A percentile compares a stretch with the other conserved stretches of the same genome.
Evolutionary conservation across 1,140 invertebrate species (phyloP).

Genomic region (Saccostrea echinata): DNA sequence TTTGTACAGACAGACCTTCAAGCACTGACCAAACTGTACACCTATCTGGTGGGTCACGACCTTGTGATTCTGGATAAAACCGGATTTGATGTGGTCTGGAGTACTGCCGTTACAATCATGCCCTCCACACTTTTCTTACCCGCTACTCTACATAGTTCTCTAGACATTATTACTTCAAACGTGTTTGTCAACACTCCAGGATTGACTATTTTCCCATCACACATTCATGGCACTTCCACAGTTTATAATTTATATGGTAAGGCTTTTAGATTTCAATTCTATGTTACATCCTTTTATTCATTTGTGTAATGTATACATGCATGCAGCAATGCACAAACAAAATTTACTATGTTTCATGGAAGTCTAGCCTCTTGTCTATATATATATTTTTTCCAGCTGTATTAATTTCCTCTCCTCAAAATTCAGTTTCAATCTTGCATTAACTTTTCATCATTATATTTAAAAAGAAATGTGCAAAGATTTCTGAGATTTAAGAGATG

Average conservation of each 20-base stretch:
- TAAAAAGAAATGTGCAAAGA: too few relatives aligned
- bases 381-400: too few relatives aligned
- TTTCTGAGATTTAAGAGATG: too few relatives aligned
- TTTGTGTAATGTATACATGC: too few relatives aligned
- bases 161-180: constrained; percentile 44
- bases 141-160: not conserved
- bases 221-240: constrained; percentile 49
- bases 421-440: too few relatives aligned
- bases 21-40: constrained; percentile 42
- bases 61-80: constrained; percentile 55
- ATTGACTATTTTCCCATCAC: not conserved
- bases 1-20: constrained; percentile 35
- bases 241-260: constrained; percentile 56
- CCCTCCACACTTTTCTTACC: constrained; percentile 39
- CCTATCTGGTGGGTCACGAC: constrained; percentile 55
- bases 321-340: too few relatives aligned
- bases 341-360: too few relatives aligned
- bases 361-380: too few relatives aligned
- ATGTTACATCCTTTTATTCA: too few relatives aligned
- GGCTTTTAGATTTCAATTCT: not conserved
- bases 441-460: too few relatives aligned
- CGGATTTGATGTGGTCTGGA: constrained; percentile 47
- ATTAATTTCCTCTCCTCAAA: too few relatives aligned
- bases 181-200: constrained; percentile 26
- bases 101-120: constrained; percentile 54